These are phyloP conservation scores for Hoplias malabaricus DNA, from an alignment of 2,113 vertebrate species.

Conservation along the genomic window DNA sequence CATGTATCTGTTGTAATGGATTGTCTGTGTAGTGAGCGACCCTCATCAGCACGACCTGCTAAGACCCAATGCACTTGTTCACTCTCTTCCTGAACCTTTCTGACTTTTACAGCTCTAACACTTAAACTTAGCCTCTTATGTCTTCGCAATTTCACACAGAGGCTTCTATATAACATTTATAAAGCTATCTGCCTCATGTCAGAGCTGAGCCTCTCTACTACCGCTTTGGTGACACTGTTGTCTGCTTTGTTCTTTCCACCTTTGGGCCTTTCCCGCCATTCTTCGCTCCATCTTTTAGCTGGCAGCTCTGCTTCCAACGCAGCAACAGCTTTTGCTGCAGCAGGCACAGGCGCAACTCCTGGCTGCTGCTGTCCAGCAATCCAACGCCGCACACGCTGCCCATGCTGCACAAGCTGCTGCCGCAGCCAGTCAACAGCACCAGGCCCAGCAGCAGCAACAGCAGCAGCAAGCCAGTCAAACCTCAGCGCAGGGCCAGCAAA, in stretches of 20 bases:
- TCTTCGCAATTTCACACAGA: neutral
- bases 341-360: constrained; percentile 89
- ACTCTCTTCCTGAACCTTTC: neutral
- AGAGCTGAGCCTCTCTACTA: neutral
- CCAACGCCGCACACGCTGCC: constrained; percentile 78
- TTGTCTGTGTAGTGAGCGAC: neutral
- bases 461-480: constrained; percentile 47
- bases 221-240: neutral
- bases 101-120: neutral
- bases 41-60: neutral
- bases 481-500: constrained; percentile 44
- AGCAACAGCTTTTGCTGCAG: constrained; percentile 88
- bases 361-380: constrained; percentile 86
- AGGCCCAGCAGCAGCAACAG: constrained; percentile 67
- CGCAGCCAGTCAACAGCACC: constrained; percentile 57
- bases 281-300: constrained; percentile 66
- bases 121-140: neutral
- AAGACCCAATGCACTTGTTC: neutral
- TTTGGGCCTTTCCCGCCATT: neutral
- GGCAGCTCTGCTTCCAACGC: constrained; percentile 85
- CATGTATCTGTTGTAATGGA: too few relatives aligned
- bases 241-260: neutral
- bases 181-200: neutral
- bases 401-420: constrained; percentile 74
- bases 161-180: neutral